Percentiles rank a stretch among this genome's conserved stretches.
Evolutionary conservation across 1,140 invertebrate species (phyloP).

Genomic region (Neotoxoptera formosana): DNA sequence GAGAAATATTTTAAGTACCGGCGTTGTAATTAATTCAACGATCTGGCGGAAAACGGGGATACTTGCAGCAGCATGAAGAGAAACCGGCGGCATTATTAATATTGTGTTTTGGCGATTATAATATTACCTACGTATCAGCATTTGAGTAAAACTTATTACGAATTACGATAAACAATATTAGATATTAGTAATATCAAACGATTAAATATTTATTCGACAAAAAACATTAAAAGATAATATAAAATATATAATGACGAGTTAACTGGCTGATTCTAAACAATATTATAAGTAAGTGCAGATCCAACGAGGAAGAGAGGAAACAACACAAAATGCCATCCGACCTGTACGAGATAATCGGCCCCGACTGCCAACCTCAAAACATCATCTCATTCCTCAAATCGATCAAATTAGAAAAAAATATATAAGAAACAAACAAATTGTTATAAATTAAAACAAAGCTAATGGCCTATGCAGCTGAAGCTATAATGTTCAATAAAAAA

Average conservation of each 20-base stretch:
- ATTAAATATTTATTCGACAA: not conserved
- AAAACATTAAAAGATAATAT: not conserved
- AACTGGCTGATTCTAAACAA: not conserved
- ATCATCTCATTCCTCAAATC: no score
- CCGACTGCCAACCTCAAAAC: no score
- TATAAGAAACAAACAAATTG: no score
- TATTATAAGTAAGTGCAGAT: no score
- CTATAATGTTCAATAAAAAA: no score
- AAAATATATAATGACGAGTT: not conserved
- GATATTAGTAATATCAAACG: not conserved
- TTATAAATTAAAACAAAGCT: no score
- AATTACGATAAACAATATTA: not conserved
- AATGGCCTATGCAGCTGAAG: no score
- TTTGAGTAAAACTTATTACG: not conserved
- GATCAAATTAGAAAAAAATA: no score
- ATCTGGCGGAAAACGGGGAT: not conserved
- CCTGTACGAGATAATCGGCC: no score
- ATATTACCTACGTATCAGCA: not conserved
- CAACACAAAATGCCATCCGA: no score
- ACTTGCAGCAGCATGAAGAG: not conserved
- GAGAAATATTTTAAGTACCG: constrained; percentile 3
- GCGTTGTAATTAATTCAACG: not conserved
- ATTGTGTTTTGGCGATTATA: not conserved
- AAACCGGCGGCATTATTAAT: not conserved
- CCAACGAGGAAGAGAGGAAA: no score